Base-by-base conservation (phyloP, 2,888 invertebrate genomes). In the Eurytoma californica region DNA sequence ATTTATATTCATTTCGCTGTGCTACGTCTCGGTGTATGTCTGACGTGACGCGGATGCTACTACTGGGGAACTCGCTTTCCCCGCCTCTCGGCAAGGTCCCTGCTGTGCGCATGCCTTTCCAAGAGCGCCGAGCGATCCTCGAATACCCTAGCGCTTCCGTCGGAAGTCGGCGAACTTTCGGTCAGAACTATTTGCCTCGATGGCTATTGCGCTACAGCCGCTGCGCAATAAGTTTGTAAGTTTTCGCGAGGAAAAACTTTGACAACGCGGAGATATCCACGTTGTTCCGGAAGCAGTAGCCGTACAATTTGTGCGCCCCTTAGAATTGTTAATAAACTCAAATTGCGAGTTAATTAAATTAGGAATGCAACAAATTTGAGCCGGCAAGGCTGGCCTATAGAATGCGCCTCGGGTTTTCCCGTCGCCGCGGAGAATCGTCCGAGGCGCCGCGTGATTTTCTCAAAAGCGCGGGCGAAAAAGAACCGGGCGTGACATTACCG, bases 1-100 rank as follows among this genome's bases (percentile, higher is more conserved):
- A 12, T 24, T 74, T 67, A 74, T 67, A n/a, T 74, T 65, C 67
- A 74, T 74, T 60, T 67, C 74, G 24, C 67, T 60, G 2, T 12
- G 20, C 57, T 2, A 12, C 20, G 57, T 4, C 0, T 18, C 57
- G 63, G 69, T 47, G 55, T 55, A 49, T 53, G 30, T 77, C 65
- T 63, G 76, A 63, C 47, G 70, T 61, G 72, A 24, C 16, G 12
- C 39, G 47, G 9, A 20, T 24, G 66, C 14, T 51, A 51, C 47
- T 66, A 24, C 47, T 66, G 47, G 49, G 18, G n/a, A 61, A 20
- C 24, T 49, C 66, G 39, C 2, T 47, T 2, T 20, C n/a, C 49
- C 24, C 7, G 66, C 30, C 14, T 14, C 14, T 1, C 61, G 13
- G 5, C 61, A n/a, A 12, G 18, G n/a, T 12, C 18, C 4, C 12